phyloP scores from a whole-genome alignment of 2,888 invertebrate species.

The Tenthredo notha region DNA sequence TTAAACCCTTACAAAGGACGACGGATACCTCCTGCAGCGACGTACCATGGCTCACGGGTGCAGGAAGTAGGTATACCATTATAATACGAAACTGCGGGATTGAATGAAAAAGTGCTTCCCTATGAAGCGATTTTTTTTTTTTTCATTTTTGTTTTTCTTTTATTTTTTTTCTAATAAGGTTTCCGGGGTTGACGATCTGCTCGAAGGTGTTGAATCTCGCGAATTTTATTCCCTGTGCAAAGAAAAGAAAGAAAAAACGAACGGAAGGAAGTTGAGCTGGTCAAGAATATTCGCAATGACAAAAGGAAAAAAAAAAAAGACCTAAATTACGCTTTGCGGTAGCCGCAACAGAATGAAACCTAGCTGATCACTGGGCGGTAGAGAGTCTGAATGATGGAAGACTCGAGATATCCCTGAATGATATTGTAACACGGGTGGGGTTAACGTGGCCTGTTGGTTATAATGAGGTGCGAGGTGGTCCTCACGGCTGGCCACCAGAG shows the following conservation, averaged over 20 bases:
- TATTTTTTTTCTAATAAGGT: background rate
- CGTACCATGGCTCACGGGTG: background rate
- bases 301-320: background rate
- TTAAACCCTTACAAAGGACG: constrained; percentile 71
- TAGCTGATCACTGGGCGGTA: background rate
- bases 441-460: constrained; percentile 70
- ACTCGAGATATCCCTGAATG: constrained; percentile 67
- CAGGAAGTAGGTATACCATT: background rate
- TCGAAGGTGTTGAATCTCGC: too few species aligned
- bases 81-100: background rate
- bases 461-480: constrained; percentile 73
- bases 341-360: constrained; percentile 41
- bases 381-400: constrained; percentile 24
- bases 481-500: constrained; percentile 71
- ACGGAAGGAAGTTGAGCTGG: constrained; percentile 54
- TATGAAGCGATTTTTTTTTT: background rate
- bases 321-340: constrained; percentile 44
- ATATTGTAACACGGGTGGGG: constrained; percentile 71
- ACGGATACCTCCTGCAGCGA: constrained; percentile 54
- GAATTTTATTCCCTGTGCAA: background rate
- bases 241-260: constrained; percentile 21
- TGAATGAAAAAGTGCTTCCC: background rate
- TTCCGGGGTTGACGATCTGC: background rate
- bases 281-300: background rate
- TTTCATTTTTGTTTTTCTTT: background rate